These are phyloP conservation scores for Brachyrhaphis roseni DNA, from an alignment of 2,797 vertebrate genomes.

Conservation along the genomic window DNA sequence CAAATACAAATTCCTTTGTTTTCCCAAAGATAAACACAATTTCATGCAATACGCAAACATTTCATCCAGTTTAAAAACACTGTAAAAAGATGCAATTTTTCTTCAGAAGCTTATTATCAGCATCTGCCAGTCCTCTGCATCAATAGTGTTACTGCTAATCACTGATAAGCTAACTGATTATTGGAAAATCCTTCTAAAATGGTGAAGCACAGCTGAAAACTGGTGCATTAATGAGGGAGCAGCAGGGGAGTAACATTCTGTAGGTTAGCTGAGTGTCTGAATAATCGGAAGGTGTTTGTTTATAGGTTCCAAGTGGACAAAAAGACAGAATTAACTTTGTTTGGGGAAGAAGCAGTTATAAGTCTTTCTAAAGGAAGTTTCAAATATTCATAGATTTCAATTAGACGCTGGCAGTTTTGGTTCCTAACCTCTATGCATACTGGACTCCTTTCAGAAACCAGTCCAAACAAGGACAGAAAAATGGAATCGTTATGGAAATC, in stretches of 20 bases:
- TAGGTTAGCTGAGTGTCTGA: not conserved
- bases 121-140: not conserved
- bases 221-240: not conserved
- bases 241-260: not conserved
- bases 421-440: too few species aligned
- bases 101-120: not conserved
- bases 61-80: not conserved
- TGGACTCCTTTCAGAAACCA: not conserved
- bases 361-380: too few species aligned
- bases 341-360: not conserved
- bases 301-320: not conserved
- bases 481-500: not conserved
- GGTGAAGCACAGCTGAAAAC: too few species aligned
- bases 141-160: not conserved
- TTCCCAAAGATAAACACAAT: not conserved
- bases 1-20: not conserved
- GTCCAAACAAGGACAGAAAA: not conserved
- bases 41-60: not conserved
- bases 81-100: not conserved
- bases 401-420: too few species aligned
- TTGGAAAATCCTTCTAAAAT: not conserved
- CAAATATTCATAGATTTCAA: too few species aligned
- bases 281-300: not conserved
- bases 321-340: not conserved
- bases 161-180: not conserved